phyloP scores from a whole-genome alignment of 2,797 vertebrate species.

The Schizothorax lantsangensis region DNA sequence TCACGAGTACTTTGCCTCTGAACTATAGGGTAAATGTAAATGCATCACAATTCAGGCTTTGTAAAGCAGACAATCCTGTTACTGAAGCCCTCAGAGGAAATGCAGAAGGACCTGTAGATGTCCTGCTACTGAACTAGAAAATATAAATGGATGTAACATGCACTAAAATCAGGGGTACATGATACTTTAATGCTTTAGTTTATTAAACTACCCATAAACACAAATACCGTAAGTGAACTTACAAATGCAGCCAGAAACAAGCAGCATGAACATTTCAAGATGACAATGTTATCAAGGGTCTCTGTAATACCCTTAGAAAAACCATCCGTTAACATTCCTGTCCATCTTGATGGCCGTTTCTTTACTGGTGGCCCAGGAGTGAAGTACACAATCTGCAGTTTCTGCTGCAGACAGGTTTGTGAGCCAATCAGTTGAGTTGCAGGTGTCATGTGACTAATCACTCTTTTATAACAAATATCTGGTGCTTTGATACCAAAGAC shows the following conservation, averaged over 20 bases:
- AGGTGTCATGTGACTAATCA: constrained; percentile 6
- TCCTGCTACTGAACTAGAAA: not conserved
- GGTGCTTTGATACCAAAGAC: not conserved
- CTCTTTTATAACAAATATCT: not conserved
- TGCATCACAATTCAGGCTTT: constrained; percentile 23
- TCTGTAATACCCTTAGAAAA: not conserved
- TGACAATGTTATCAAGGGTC: not conserved
- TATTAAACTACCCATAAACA: not conserved
- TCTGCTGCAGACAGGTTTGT: not conserved
- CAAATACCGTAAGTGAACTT: not conserved
- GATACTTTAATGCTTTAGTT: not conserved
- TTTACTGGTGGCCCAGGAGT: not conserved
- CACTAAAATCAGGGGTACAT: not conserved
- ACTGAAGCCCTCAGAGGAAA: not conserved
- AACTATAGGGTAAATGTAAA: constrained; percentile 6
- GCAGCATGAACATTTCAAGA: not conserved
- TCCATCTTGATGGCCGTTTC: not conserved
- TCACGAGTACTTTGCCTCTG: constrained; percentile 15
- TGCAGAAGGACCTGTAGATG: not conserved
- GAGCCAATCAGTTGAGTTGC: not conserved
- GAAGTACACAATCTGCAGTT: too few relatives aligned
- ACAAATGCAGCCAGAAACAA: not conserved
- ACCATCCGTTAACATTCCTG: not conserved
- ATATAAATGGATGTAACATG: not conserved
- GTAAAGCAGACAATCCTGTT: constrained; percentile 1